A percentile compares a stretch with the other conserved stretches of the same genome.
These are phyloP conservation scores for Lasioglossum leucozonium DNA, from an alignment of 2,888 invertebrate species.

Conservation along the genomic window DNA sequence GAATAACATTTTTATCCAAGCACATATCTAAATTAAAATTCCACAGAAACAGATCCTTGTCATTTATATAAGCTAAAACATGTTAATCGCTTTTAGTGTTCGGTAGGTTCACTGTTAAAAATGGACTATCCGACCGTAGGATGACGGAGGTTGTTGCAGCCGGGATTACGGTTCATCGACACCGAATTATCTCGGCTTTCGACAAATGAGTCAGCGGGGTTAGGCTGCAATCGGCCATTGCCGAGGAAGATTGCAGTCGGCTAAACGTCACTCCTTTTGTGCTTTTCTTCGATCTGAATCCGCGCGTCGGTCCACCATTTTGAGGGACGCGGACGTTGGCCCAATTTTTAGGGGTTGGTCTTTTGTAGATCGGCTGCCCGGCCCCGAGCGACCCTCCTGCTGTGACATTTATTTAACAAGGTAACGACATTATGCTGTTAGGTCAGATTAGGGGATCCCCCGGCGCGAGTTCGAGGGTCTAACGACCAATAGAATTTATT, in stretches of 20 bases:
- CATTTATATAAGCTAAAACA: too few species aligned
- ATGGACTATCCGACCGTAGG: not conserved
- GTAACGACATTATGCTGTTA: slow-evolving; percentile 81
- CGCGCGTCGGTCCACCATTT: slow-evolving; percentile 75
- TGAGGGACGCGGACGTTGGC: slow-evolving; percentile 76
- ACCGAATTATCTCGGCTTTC: slow-evolving; percentile 34
- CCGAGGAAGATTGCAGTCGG: slow-evolving; percentile 51
- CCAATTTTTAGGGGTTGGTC: slow-evolving; percentile 79
- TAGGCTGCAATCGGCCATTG: slow-evolving; percentile 52
- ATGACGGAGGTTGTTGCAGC: not conserved
- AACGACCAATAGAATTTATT: slow-evolving; percentile 81
- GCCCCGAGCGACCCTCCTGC: slow-evolving; percentile 72
- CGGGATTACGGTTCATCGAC: slow-evolving; percentile 27
- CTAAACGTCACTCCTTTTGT: slow-evolving; percentile 48
- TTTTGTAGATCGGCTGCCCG: slow-evolving; percentile 67
- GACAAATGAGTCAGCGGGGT: slow-evolving; percentile 25
- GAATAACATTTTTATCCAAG: too few species aligned
- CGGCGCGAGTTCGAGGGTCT: slow-evolving; percentile 72
- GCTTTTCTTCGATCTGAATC: slow-evolving; percentile 34
- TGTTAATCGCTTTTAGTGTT: too few species aligned
- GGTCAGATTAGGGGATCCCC: slow-evolving; percentile 79
- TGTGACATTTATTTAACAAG: slow-evolving; percentile 82
- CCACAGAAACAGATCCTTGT: too few species aligned
- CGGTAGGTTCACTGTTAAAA: too few species aligned
- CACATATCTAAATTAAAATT: too few species aligned